Evolutionary conservation across 2,888 invertebrate genomes (phyloP).

Genomic region (Biston stratarius): DNA sequence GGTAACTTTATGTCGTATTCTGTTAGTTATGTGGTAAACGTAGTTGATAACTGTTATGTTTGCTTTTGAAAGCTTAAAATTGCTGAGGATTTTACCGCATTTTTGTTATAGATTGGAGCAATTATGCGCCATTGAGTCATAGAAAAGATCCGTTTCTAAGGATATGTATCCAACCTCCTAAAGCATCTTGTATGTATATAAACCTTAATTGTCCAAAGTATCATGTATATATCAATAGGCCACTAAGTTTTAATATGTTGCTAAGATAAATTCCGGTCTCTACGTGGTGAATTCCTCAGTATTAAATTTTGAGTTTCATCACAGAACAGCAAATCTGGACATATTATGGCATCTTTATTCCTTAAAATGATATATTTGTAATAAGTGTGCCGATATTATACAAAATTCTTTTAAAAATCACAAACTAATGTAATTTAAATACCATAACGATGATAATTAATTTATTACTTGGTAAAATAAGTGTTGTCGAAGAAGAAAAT

Average conservation of each 20-base stretch:
- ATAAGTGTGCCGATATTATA: not conserved
- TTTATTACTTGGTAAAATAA: not conserved
- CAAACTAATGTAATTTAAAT: no score
- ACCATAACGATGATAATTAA: no score
- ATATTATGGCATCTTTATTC: not conserved
- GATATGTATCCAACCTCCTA: not conserved
- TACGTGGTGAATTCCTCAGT: conserved; percentile 47
- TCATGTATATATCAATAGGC: conserved; percentile 44
- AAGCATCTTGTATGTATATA: conserved; percentile 23
- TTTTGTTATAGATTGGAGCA: conserved; percentile 11
- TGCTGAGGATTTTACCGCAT: conserved; percentile 53
- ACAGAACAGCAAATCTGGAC: conserved; percentile 37
- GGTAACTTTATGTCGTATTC: conserved; percentile 74
- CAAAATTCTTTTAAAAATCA: no score
- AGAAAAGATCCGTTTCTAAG: not conserved
- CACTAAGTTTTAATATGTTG: not conserved
- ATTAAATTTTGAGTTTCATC: conserved; percentile 42
- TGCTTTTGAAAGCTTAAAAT: conserved; percentile 62
- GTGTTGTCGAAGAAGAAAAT: not conserved
- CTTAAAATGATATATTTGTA: not conserved
- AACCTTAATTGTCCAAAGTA: conserved; percentile 27
- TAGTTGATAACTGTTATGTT: conserved; percentile 77
- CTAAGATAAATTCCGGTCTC: not conserved
- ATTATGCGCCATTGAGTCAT: not conserved
- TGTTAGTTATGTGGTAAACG: conserved; percentile 75